Base-by-base conservation (phyloP, 2,113 vertebrate genomes). In the Laticauda colubrina region DNA sequence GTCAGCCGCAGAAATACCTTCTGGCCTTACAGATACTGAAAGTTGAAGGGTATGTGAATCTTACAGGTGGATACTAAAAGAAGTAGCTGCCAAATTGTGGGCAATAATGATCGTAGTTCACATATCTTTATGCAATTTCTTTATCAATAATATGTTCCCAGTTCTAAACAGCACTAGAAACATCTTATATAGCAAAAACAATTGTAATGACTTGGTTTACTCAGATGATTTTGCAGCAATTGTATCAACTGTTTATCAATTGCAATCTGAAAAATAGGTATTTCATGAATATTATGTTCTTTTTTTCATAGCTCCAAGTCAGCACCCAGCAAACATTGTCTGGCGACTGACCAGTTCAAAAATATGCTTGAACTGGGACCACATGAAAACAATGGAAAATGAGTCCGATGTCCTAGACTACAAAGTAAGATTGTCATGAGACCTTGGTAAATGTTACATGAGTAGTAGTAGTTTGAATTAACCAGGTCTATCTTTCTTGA, bases 391-490 rank as follows among this genome's bases (percentile, higher is more conserved):
- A 6, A 98, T 98, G 98, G 98, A 98, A 96, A 99, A 99, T 57
- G 98, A 99, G 95, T 99, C 98, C 4, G 97, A 99, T 94, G 98
- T 99, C 87, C 94, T 98, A 81, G 98, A 98, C 95, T 99, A 99
- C 96, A 99, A 99, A 98, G 98, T 99, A 96, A 98, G 97, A 75
- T 81, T 48, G 26, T 93, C 2, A 6, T 45, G 43, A 61, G 55
- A 5, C 55, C 14, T 10, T 34, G 2, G 59, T 12, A 88, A 57
- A 57, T 10, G 54, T 18, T 12, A 39, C 56, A 54, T 69, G 10
- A 51, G 15, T 53, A 29, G 29, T 45, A 43, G 18, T 87, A 29
- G 26, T 88, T 88, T 39, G 39, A 85, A 18, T 75, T 45, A 75
- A 55, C 3, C 5, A 64, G 10, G 5, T 91, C 55, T 57, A 14